Evolutionary conservation across 1,140 invertebrate genomes (phyloP).

Genomic region (Rhopalosiphum padi): DNA sequence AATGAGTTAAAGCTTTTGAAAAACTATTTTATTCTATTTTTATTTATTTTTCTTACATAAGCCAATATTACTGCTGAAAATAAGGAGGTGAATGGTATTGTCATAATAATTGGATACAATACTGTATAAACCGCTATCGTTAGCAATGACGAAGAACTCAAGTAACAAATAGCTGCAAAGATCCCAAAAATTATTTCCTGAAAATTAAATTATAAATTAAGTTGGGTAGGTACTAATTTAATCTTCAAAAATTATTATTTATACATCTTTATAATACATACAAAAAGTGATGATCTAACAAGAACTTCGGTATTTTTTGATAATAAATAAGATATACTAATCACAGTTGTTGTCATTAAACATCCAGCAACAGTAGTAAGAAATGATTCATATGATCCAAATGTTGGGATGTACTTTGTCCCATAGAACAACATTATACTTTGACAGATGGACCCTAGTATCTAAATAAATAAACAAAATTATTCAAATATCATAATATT

Average conservation of each 20-base stretch:
- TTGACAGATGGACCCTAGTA: slow-evolving; percentile 77
- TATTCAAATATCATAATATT: neutral
- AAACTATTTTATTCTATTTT: neutral
- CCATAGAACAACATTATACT: slow-evolving; percentile 79
- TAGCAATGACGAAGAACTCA: slow-evolving; percentile 43
- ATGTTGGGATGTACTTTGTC: slow-evolving; percentile 70
- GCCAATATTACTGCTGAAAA: slow-evolving; percentile 40
- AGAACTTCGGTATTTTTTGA: slow-evolving; percentile 77
- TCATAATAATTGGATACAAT: slow-evolving; percentile 41
- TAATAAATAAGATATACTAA: slow-evolving; percentile 77
- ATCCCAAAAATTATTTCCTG: slow-evolving; percentile 52
- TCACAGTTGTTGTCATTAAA: slow-evolving; percentile 74
- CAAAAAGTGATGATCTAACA: slow-evolving; percentile 79
- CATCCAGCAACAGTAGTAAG: slow-evolving; percentile 78
- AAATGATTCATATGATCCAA: slow-evolving; percentile 79
- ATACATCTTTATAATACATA: slow-evolving; percentile 66
- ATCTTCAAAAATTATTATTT: neutral
- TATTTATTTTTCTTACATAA: slow-evolving; percentile 41
- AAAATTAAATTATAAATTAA: neutral
- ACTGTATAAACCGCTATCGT: slow-evolving; percentile 24
- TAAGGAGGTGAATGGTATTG: slow-evolving; percentile 5
- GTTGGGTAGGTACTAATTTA: neutral
- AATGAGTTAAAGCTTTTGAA: neutral
- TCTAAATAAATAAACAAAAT: slow-evolving; percentile 64
- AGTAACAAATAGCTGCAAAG: slow-evolving; percentile 37